Evolutionary conservation across 1,140 invertebrate genomes (phyloP).

Genomic region (Drosophila malerkotliana): DNA sequence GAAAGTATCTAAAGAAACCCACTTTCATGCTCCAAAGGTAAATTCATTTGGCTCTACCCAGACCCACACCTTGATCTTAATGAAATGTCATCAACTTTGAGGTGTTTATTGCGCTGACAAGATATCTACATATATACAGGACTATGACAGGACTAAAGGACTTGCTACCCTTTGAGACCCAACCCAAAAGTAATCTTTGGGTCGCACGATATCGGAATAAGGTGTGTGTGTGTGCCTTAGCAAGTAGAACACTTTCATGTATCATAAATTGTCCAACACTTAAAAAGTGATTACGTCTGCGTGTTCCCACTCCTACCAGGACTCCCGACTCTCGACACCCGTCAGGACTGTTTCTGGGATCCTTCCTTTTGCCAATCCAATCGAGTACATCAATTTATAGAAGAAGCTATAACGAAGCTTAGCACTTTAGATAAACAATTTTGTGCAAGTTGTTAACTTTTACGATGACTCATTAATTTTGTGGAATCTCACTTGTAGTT

Average conservation of each 20-base stretch:
- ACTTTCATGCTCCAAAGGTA: constrained; percentile 82
- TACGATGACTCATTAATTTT: constrained; percentile 83
- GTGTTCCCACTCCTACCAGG: constrained; percentile 22
- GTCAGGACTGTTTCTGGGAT: too few species aligned
- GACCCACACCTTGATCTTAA: constrained; percentile 67
- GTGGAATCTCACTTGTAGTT: constrained; percentile 59
- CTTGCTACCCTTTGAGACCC: constrained; percentile 67
- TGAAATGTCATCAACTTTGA: constrained; percentile 83
- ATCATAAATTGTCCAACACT: constrained; percentile 82
- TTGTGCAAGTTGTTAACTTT: constrained; percentile 82
- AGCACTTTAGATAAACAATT: constrained; percentile 82
- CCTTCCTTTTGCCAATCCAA: constrained; percentile 38
- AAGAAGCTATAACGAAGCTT: constrained; percentile 34
- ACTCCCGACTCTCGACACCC: neutral
- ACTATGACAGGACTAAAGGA: neutral
- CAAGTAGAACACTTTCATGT: constrained; percentile 75
- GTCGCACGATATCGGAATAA: constrained; percentile 26
- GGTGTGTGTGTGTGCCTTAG: constrained; percentile 38
- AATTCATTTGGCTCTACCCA: constrained; percentile 67
- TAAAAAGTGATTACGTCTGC: constrained; percentile 83
- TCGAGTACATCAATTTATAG: constrained; percentile 75
- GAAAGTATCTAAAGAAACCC: constrained; percentile 63
- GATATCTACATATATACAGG: neutral
- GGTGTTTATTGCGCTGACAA: constrained; percentile 81
- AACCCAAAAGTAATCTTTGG: constrained; percentile 68